These are phyloP conservation scores for Cephalotes varians DNA, from an alignment of 2,888 invertebrate species.

Conservation along the genomic window DNA sequence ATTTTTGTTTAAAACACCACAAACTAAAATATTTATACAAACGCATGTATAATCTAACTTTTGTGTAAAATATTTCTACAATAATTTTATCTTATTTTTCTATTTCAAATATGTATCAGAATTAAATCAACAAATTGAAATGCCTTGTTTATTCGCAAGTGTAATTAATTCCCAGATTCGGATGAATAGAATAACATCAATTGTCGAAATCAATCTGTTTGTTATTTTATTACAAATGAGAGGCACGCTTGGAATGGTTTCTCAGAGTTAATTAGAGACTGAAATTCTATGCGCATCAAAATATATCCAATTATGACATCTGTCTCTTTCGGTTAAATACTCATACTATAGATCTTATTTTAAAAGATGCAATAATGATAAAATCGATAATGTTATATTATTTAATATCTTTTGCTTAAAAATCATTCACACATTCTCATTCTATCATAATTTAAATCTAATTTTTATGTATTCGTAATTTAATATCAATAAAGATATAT, in stretches of 20 bases:
- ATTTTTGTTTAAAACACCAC: not conserved
- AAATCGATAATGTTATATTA: too few relatives aligned
- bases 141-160: not conserved
- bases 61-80: not conserved
- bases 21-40: not conserved
- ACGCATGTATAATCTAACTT: not conserved
- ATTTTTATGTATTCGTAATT: too few relatives aligned
- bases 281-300: constrained; percentile 16
- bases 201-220: constrained; percentile 32
- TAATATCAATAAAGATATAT: too few relatives aligned
- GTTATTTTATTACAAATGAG: constrained; percentile 27
- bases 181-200: not conserved
- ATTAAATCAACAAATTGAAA: constrained; percentile 1
- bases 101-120: not conserved
- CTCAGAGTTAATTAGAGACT: constrained; percentile 40
- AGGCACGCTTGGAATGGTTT: constrained; percentile 1
- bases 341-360: too few relatives aligned
- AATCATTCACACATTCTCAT: too few relatives aligned
- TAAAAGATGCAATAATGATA: too few relatives aligned
- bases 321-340: too few relatives aligned
- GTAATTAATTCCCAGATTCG: constrained; percentile 19
- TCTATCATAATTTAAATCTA: too few relatives aligned
- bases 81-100: constrained; percentile 16
- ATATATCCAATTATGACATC: constrained; percentile 24
- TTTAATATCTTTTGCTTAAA: too few relatives aligned